These are phyloP conservation scores for Esox masquinongy DNA, from an alignment of 2,797 vertebrate species.

Conservation along the genomic window DNA sequence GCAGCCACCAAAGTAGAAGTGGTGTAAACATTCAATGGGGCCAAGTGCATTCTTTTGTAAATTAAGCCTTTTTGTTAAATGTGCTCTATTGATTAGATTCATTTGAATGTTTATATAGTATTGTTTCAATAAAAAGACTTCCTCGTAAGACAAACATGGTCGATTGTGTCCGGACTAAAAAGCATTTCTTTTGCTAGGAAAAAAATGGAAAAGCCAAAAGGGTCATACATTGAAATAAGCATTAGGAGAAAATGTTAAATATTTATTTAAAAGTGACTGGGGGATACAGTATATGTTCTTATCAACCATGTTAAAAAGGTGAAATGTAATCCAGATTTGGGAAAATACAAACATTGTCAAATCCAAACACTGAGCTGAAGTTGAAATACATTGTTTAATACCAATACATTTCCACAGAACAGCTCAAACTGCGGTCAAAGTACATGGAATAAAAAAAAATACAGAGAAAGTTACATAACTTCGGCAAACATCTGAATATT, in stretches of 20 bases:
- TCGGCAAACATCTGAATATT: slow-evolving; percentile 34
- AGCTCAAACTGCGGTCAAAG: slow-evolving; percentile 40
- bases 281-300: slow-evolving; percentile 62
- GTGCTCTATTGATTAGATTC: neutral
- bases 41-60: neutral
- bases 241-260: slow-evolving; percentile 61
- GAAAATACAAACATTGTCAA: slow-evolving; percentile 57
- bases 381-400: slow-evolving; percentile 79
- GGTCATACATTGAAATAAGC: neutral
- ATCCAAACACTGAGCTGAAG: slow-evolving; percentile 55
- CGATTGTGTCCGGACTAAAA: neutral
- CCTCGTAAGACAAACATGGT: neutral
- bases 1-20: neutral
- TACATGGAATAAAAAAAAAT: slow-evolving; percentile 50
- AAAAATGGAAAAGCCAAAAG: neutral
- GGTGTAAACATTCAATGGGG: neutral
- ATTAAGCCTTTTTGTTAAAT: neutral
- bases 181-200: neutral
- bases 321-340: slow-evolving; percentile 67
- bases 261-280: slow-evolving; percentile 77
- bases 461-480: neutral
- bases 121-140: slow-evolving; percentile 7
- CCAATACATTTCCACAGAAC: slow-evolving; percentile 51
- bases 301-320: slow-evolving; percentile 33
- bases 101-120: neutral